A percentile compares a stretch with the other conserved stretches of the same genome.
Evolutionary conservation across 2,888 invertebrate species (phyloP).

Genomic region (Trachelus stipa): DNA sequence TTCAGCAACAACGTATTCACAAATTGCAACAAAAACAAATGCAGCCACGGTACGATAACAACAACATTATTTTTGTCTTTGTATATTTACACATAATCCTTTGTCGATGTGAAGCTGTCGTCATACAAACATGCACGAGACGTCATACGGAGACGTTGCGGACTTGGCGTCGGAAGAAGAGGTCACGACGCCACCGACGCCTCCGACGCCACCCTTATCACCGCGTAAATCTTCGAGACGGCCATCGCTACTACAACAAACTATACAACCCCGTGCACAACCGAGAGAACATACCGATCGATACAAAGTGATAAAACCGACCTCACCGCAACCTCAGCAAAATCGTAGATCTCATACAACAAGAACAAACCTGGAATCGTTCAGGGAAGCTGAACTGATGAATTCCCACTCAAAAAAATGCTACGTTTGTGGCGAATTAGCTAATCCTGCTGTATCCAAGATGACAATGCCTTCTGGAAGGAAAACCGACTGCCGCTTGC

Average conservation of each 20-base stretch:
- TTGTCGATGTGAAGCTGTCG: neutral
- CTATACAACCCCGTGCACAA: conserved; percentile 25
- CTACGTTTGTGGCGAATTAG: conserved; percentile 39
- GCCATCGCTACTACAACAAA: conserved; percentile 23
- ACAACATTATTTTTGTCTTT: neutral
- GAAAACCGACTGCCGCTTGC: conserved; percentile 38
- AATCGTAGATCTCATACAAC: conserved; percentile 10
- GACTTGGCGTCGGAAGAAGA: conserved; percentile 43
- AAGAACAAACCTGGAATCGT: conserved; percentile 39
- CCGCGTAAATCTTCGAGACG: conserved; percentile 26
- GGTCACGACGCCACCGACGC: conserved; percentile 19
- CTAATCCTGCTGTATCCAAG: conserved; percentile 23
- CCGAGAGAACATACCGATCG: conserved; percentile 34
- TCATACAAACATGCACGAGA: neutral
- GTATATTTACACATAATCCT: neutral
- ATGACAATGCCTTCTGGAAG: conserved; percentile 23
- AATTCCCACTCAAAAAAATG: conserved; percentile 33
- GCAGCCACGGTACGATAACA: neutral
- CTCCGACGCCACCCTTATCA: conserved; percentile 17
- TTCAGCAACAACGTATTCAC: conserved; percentile 28
- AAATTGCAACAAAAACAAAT: conserved; percentile 25
- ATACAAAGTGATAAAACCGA: conserved; percentile 24
- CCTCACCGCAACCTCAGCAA: conserved; percentile 21
- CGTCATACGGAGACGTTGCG: conserved; percentile 20
- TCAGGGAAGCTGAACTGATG: conserved; percentile 27